Percentiles rank a stretch among this genome's conserved stretches.
phyloP scores from a whole-genome alignment of 92 coral and sea anemone genomes.

The Micromussa lordhowensis region DNA sequence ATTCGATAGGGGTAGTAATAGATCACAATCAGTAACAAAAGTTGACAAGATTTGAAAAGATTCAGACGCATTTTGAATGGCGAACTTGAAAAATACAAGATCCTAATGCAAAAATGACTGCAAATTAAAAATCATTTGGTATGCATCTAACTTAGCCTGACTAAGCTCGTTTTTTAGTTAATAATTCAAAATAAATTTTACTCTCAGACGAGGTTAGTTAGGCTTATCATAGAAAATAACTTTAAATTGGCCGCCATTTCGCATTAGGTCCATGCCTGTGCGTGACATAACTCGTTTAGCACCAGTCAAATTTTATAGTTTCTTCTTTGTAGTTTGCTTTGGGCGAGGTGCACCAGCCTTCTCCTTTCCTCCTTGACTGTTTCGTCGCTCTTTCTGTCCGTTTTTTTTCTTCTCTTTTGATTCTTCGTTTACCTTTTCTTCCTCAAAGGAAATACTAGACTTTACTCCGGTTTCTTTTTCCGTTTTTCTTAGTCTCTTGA shows the following conservation, averaged over 20 bases:
- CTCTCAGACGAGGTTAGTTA: too few relatives aligned
- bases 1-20: not conserved
- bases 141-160: too few relatives aligned
- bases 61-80: not conserved
- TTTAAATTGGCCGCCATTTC: too few relatives aligned
- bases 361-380: not conserved
- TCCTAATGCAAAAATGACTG: too few relatives aligned
- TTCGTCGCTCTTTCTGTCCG: slow-evolving; percentile 5
- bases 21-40: not conserved
- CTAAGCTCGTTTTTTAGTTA: too few relatives aligned
- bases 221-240: too few relatives aligned
- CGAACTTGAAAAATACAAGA: not conserved
- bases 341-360: not conserved
- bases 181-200: too few relatives aligned
- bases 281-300: not conserved
- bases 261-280: not conserved
- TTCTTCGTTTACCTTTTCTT: slow-evolving; percentile 7
- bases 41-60: not conserved
- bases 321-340: slow-evolving; percentile 2
- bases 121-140: too few relatives aligned
- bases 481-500: slow-evolving; percentile 62
- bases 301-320: not conserved
- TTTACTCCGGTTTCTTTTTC: slow-evolving; percentile 75
- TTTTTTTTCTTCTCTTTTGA: slow-evolving; percentile 20
- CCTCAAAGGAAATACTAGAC: slow-evolving; percentile 62